Evolutionary conservation across 1,140 invertebrate species (phyloP).

Genomic region (Papilio polytes): DNA sequence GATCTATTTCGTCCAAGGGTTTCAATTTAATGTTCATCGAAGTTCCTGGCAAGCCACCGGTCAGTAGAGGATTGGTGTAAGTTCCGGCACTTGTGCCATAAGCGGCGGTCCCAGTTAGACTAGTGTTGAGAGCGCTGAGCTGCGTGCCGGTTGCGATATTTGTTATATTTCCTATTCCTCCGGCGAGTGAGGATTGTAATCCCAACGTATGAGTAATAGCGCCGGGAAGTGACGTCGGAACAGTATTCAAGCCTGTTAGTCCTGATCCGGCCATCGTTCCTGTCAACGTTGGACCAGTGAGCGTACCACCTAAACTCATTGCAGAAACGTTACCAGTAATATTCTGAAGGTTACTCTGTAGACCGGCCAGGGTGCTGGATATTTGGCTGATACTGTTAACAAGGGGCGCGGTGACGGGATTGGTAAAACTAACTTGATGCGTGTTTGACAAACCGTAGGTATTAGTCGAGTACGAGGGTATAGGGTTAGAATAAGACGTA

Average conservation of each 20-base stretch:
- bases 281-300: slow-evolving; percentile 67
- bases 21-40: slow-evolving; percentile 87
- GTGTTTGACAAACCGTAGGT: slow-evolving; percentile 81
- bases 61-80: slow-evolving; percentile 86
- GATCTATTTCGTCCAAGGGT: slow-evolving; percentile 88
- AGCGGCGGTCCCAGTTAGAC: slow-evolving; percentile 74
- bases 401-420: slow-evolving; percentile 80
- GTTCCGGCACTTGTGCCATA: slow-evolving; percentile 84
- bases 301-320: slow-evolving; percentile 68
- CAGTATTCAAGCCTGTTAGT: slow-evolving; percentile 76
- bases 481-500: slow-evolving; percentile 80
- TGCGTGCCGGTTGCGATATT: slow-evolving; percentile 79
- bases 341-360: slow-evolving; percentile 80
- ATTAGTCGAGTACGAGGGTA: slow-evolving; percentile 68
- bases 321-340: slow-evolving; percentile 77
- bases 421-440: slow-evolving; percentile 84
- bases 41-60: slow-evolving; percentile 77
- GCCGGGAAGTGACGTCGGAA: slow-evolving; percentile 74
- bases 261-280: slow-evolving; percentile 71
- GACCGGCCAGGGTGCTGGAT: slow-evolving; percentile 78
- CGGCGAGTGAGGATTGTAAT: slow-evolving; percentile 72
- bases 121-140: slow-evolving; percentile 79
- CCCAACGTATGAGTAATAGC: slow-evolving; percentile 75
- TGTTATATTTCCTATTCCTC: slow-evolving; percentile 75
- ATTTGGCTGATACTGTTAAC: slow-evolving; percentile 82